Conservation (phyloP, 2,113 vertebrate genomes). For the Hylia prasina region DNA sequence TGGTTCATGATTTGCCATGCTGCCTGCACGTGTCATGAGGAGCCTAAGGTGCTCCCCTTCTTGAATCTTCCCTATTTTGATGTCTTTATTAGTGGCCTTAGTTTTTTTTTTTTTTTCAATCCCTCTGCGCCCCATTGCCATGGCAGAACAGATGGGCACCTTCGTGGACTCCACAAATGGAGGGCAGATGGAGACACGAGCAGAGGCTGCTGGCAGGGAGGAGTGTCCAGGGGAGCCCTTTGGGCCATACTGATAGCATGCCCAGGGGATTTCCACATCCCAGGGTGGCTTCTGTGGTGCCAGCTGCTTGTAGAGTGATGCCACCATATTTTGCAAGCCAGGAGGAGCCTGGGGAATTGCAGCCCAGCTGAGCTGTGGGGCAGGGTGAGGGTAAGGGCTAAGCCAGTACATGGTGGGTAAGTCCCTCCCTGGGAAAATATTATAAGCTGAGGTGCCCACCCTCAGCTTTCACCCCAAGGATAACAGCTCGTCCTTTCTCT, state of each 20-base stretch:
- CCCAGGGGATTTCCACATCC: background rate
- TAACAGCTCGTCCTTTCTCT: background rate
- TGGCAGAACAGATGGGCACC: background rate
- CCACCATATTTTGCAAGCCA: background rate
- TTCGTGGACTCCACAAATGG: rapidly evolving
- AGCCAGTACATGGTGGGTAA: rapidly evolving
- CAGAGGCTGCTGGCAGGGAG: background rate
- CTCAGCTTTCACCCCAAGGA: background rate
- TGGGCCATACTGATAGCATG: background rate
- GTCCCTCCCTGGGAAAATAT: background rate
- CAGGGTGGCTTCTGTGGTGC: rapidly evolving
- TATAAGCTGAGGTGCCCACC: background rate
- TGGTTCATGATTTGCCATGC: background rate
- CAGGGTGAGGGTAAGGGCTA: background rate
- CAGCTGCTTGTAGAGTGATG: background rate
- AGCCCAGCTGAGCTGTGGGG: background rate
- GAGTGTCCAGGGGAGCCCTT: rapidly evolving
- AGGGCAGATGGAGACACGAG: rapidly evolving
- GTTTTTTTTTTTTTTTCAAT: background rate
- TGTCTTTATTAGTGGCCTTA: background rate
- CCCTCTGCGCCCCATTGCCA: rapidly evolving
- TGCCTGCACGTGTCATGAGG: background rate
- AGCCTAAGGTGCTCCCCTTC: background rate
- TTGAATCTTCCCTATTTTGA: background rate
- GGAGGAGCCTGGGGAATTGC: background rate